A percentile compares a stretch with the other conserved stretches of the same genome.
Evolutionary conservation across 2,888 invertebrate species (phyloP).

Genomic region (Stenichneumon culpator): DNA sequence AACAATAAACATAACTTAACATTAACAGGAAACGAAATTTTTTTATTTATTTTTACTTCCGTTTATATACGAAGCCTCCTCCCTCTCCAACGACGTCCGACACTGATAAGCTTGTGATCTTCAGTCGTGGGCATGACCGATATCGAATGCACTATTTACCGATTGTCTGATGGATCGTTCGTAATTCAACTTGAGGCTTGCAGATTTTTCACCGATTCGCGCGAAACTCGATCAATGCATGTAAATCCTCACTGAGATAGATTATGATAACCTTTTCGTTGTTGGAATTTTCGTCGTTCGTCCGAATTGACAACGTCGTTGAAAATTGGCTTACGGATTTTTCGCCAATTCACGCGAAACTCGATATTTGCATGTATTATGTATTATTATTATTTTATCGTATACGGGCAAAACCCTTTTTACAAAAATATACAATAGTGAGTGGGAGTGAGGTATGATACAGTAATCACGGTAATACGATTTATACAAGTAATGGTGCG

Average conservation of each 20-base stretch:
- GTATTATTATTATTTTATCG: too few species aligned
- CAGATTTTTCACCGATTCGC: constrained; percentile 1
- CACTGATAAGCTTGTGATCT: not conserved
- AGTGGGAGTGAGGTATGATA: too few species aligned
- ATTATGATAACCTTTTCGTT: not conserved
- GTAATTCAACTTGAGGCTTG: not conserved
- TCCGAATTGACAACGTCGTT: too few species aligned
- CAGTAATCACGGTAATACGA: too few species aligned
- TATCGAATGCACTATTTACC: not conserved
- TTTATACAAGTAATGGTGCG: too few species aligned
- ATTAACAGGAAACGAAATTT: not conserved
- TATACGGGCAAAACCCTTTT: too few species aligned
- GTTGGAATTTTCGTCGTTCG: not conserved
- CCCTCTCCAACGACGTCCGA: not conserved
- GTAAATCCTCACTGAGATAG: not conserved
- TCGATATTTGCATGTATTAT: too few species aligned
- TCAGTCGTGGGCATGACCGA: not conserved
- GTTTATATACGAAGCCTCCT: not conserved
- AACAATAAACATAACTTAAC: constrained; percentile 15
- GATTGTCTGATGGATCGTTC: not conserved
- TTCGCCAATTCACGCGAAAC: not conserved
- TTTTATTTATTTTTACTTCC: not conserved
- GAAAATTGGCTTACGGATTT: not conserved
- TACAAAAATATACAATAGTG: too few species aligned
- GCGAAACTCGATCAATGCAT: not conserved